Evolutionary conservation across 1,140 invertebrate species (phyloP).

Genomic region (Oscheius sp.): DNA sequence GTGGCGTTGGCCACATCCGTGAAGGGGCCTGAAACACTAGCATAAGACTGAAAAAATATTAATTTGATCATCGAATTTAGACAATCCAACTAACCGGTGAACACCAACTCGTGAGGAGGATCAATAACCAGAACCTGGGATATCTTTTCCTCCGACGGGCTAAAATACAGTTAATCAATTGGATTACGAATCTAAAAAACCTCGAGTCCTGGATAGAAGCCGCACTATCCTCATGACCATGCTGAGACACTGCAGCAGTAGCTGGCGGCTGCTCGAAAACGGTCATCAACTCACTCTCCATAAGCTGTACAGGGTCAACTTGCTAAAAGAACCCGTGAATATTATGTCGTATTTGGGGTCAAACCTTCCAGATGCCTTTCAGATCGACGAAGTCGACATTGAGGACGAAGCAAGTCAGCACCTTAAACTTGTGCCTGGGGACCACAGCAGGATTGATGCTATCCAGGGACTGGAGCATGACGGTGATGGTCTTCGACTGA

Average conservation of each 20-base stretch:
- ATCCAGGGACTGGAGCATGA: constrained; percentile 93
- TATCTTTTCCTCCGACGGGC: too few species aligned
- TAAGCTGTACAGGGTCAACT: constrained; percentile 44
- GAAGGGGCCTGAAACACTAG: constrained; percentile 87
- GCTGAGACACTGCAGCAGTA: too few species aligned
- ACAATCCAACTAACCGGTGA: too few species aligned
- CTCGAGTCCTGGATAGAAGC: too few species aligned
- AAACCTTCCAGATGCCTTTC: constrained; percentile 42
- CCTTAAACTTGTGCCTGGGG: constrained; percentile 99
- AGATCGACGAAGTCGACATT: constrained; percentile 43
- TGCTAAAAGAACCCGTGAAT: background rate
- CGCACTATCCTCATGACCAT: too few species aligned
- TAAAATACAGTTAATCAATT: too few species aligned
- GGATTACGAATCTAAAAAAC: too few species aligned
- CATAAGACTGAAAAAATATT: too few species aligned
- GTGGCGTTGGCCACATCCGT: constrained; percentile 82
- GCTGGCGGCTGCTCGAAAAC: constrained; percentile 31
- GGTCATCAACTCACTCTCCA: constrained; percentile 57
- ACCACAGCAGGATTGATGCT: constrained; percentile 68
- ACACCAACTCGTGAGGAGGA: too few species aligned
- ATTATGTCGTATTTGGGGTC: background rate
- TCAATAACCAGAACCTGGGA: too few species aligned
- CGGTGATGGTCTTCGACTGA: constrained; percentile 70
- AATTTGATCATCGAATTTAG: too few species aligned
- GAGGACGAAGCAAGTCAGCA: constrained; percentile 68